Evolutionary conservation across 2,888 invertebrate species (phyloP), one percentile per base, ranked within the genome.

Genomic region (Proisotoma minuta): DNA sequence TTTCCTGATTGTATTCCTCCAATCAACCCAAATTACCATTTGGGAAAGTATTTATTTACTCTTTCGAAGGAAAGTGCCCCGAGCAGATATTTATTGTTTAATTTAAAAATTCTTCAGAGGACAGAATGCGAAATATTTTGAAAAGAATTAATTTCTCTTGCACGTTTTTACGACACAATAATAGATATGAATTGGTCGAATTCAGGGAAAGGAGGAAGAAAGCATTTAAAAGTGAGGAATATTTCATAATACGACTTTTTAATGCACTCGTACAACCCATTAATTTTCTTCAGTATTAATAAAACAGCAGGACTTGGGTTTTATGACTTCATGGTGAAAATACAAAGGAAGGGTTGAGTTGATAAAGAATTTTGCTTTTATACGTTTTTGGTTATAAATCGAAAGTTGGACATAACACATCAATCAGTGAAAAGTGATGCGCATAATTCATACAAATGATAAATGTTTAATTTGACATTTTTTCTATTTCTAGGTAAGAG

Each of bases 11-110:
- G n/a, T n/a, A n/a, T n/a, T n/a, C n/a, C n/a, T n/a, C n/a, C n/a
- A n/a, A n/a, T n/a, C n/a, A n/a, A n/a, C n/a, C n/a, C n/a, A n/a
- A n/a, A n/a, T n/a, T n/a, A n/a, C n/a, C n/a, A n/a, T n/a, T n/a
- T n/a, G n/a, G n/a, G n/a, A n/a, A n/a, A n/a, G n/a, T n/a, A n/a
- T n/a, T n/a, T n/a, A n/a, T n/a, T n/a, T n/a, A n/a, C n/a, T n/a
- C n/a, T n/a, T n/a, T n/a, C n/a, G n/a, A n/a, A n/a, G n/a, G n/a
- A n/a, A n/a, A n/a, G n/a, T n/a, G n/a, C n/a, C n/a, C n/a, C n/a
- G n/a, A n/a, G n/a, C n/a, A n/a, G n/a, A n/a, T n/a, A 43, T 43
- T 43, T 43, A 43, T 43, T 43, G 20, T 43, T 43, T 43, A 43
- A 43, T 43, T 43, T 43, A 15, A 5, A 15, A 43, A 18, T 43